A percentile compares a stretch with the other conserved stretches of the same genome.
phyloP scores from a whole-genome alignment of 1,140 invertebrate genomes.

The Cyrtorhinus lividipennis region DNA sequence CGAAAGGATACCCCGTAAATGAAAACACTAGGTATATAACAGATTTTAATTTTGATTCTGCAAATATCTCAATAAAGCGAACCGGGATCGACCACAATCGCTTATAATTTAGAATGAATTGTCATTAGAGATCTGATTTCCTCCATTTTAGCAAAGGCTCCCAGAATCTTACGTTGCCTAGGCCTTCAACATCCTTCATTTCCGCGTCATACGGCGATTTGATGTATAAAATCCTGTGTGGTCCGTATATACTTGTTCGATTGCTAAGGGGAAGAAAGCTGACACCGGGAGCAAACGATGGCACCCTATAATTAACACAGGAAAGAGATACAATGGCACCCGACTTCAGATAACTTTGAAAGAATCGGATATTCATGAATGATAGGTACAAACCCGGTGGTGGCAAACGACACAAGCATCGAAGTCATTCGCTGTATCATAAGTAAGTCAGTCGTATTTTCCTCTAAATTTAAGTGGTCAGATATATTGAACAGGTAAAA shows the following conservation, averaged over 20 bases:
- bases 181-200: background rate
- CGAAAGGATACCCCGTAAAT: background rate
- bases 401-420: slow-evolving; percentile 1
- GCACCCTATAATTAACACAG: background rate
- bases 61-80: too few species aligned
- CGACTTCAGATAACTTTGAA: background rate
- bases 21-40: background rate
- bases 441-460: background rate
- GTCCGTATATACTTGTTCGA: background rate
- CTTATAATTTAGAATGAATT: background rate
- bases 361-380: background rate
- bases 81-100: too few species aligned
- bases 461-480: background rate
- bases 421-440: slow-evolving; percentile 13
- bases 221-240: background rate
- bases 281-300: background rate
- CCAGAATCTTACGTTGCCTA: background rate
- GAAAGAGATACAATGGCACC: too few species aligned
- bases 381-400: background rate
- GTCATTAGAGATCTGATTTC: background rate
- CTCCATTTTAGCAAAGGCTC: background rate
- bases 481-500: slow-evolving; percentile 9
- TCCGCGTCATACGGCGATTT: background rate
- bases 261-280: background rate
- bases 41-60: background rate